Percentiles rank a stretch among this genome's conserved stretches.
Conservation (phyloP, 2,797 vertebrate genomes). For the Taeniopygia guttata region DNA sequence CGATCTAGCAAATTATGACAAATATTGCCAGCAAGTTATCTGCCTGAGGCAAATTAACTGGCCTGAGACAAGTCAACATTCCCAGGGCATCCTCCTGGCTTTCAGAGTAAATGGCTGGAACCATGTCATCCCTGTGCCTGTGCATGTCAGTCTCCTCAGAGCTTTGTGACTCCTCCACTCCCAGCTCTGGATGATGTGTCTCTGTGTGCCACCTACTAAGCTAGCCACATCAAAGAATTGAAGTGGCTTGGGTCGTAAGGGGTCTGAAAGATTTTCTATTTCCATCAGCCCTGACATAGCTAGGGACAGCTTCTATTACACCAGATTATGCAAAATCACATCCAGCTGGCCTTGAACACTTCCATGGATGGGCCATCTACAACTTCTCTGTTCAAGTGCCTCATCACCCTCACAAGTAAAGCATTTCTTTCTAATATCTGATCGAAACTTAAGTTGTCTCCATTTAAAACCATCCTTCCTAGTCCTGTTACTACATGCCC, state of each 20-base stretch:
- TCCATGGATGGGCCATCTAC: background rate
- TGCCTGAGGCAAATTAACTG: background rate
- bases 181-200: background rate
- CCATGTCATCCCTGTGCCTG: fast-evolving
- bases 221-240: background rate
- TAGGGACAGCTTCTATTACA: background rate
- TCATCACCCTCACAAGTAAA: background rate
- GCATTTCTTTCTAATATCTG: background rate
- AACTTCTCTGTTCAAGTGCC: background rate
- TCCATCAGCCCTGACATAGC: background rate
- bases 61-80: background rate
- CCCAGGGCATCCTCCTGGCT: background rate
- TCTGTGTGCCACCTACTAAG: background rate
- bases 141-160: background rate
- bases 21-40: background rate
- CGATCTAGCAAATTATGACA: background rate
- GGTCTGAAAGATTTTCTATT: background rate
- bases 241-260: background rate
- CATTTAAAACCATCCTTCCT: background rate
- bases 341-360: background rate
- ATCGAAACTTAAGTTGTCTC: too few species aligned
- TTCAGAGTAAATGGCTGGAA: background rate
- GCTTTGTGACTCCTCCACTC: background rate
- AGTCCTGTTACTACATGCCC: background rate
- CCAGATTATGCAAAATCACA: background rate